Evolutionary conservation across 2,888 invertebrate genomes (phyloP).

Genomic region (Syrphus vitripennis): DNA sequence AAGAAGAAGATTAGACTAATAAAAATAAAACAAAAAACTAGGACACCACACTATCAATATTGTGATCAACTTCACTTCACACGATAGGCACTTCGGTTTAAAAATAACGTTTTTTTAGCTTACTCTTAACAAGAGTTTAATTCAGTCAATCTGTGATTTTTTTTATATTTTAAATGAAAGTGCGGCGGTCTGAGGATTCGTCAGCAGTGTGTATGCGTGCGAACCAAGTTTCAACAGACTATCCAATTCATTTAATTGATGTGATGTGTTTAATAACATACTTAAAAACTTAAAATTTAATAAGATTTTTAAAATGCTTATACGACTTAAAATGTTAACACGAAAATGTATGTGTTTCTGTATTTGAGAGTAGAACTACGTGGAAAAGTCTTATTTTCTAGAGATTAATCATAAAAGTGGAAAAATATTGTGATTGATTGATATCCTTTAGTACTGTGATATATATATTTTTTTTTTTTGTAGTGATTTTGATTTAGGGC

Average conservation of each 20-base stretch:
- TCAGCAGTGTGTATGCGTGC: slow-evolving; percentile 41
- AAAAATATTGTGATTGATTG: slow-evolving; percentile 46
- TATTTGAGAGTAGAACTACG: slow-evolving; percentile 22
- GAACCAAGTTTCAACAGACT: slow-evolving; percentile 7
- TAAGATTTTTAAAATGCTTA: slow-evolving; percentile 21
- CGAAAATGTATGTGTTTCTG: slow-evolving; percentile 32
- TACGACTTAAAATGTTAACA: slow-evolving; percentile 15
- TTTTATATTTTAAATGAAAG: slow-evolving; percentile 19
- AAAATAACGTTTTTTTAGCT: slow-evolving; percentile 28
- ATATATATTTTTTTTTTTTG: neutral
- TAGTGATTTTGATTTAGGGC: slow-evolving; percentile 18
- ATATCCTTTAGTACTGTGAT: slow-evolving; percentile 32
- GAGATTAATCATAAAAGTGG: slow-evolving; percentile 29
- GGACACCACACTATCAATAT: slow-evolving; percentile 48
- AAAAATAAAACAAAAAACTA: slow-evolving; percentile 20
- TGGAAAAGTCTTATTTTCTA: slow-evolving; percentile 41
- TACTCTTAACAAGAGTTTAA: slow-evolving; percentile 15
- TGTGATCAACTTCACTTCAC: slow-evolving; percentile 48
- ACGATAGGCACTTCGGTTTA: slow-evolving; percentile 65
- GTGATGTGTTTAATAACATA: neutral
- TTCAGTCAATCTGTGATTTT: slow-evolving; percentile 57
- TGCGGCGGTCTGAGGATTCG: slow-evolving; percentile 33
- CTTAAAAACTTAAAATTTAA: slow-evolving; percentile 5
- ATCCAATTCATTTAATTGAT: slow-evolving; percentile 32
- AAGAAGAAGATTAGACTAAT: slow-evolving; percentile 8